Evolutionary conservation across 2,888 invertebrate genomes (phyloP), one percentile per base, ranked within the genome.

Genomic region (Leucophenga montana): DNA sequence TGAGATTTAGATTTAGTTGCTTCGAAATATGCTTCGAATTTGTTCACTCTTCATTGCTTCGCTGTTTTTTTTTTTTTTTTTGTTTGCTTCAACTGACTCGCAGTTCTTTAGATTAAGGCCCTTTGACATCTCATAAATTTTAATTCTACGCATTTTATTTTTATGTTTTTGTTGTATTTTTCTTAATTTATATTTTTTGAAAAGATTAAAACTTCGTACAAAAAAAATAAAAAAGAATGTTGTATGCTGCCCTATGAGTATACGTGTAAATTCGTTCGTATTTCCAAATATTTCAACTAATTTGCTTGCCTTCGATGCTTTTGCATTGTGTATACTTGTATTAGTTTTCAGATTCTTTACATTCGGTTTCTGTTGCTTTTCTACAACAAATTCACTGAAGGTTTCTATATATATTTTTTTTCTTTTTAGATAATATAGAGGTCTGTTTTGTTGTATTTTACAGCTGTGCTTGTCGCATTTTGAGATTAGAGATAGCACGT

Each of bases 71-170:
- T 67, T 70, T 75, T 73, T 73, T 67, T 59, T 68, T 27, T 33
- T 4, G 33, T n/a, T 11, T 59, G 33, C 33, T 59, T 33, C 22
- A 27, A 56, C 39, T 67, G 66, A 59, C 46, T 65, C 61, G 65
- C 48, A 64, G 61, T 64, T 61, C 31, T 20, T 57, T 22, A 80
- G 84, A 80, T 84, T 83, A 80, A 77, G 78, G 79, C 82, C 84
- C 84, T 83, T 83, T 83, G 83, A 83, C 83, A 83, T 83, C 82
- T 77, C 81, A 83, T 80, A 82, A 84, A 83, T 83, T 82, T 80
- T 70, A 72, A 76, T 77, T 79, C 73, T 77, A 78, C 73, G 75
- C 75, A 75, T 66, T 39, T 66, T 66, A 39, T 56, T 56, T 33
- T 20, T 61, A 31, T 59, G 14, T 59, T 31, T 59, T 14, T 48